Base-by-base conservation (phyloP, 2,797 vertebrate species). In the Microchirus variegatus region DNA sequence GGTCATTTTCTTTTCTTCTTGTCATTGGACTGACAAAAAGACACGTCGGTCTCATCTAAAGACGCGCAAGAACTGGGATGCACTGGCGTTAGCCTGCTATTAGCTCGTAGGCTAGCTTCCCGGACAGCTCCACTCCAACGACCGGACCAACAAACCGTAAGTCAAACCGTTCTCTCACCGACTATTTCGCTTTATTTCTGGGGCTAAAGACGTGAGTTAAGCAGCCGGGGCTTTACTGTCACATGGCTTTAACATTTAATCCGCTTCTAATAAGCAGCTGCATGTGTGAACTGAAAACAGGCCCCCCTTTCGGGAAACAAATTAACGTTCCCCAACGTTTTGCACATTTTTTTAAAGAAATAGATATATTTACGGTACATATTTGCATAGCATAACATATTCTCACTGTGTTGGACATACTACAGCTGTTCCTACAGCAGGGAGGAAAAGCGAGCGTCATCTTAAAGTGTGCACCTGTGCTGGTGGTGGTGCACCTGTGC, bases 71-170 rank as follows among this genome's bases (percentile, higher is more conserved):
- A 63, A 70, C 75, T 54, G 90, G 69, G 85, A 89, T 89, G 86
- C 67, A 38, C 77, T 16, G 75, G 60, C n/a, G 77, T 38, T 89
- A 90, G 89, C 86, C 46, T 54, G 77, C 36, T 62, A 61, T 83
- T 89, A 89, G 86, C 89, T 72, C 48, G 19, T 61, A 46, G 61
- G 79, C 78, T 87, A 90, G 84, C 84, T 78, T 76, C 70, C 52
- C 53, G 40, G 77, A 51, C 64, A 63, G 65, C 80, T 77, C 60
- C 31, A 59, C 53, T 66, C 71, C 47, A 51, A 73, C 82, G 49
- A 78, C 78, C 49, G 85, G 88, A 87, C 77, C 73, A 40, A 78
- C 67, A 52, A 72, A 81, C 86, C 78, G 92, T 94, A 87, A 91
- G 88, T 84, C 56, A 43, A n/a, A 14, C 38, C 11, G 10, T 36